These are phyloP conservation scores for Misgurnus mizolepis DNA, from an alignment of 2,113 vertebrate species.

Conservation along the genomic window DNA sequence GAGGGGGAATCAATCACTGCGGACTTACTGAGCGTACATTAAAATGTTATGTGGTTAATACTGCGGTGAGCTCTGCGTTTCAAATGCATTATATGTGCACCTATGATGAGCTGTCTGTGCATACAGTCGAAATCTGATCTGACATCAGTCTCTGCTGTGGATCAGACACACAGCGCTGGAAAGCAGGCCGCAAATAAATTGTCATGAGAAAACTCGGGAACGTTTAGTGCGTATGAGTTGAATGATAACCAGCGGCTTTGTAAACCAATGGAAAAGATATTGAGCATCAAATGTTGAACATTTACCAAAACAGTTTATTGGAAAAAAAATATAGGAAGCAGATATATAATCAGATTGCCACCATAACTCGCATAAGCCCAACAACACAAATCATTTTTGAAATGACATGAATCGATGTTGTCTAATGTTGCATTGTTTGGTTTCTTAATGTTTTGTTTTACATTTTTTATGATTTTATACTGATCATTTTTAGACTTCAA, in stretches of 20 bases:
- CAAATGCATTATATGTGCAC: slow-evolving; percentile 14
- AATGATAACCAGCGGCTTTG: slow-evolving; percentile 9
- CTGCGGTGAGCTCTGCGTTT: slow-evolving; percentile 1
- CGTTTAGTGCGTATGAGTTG: background rate
- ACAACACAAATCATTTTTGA: no score
- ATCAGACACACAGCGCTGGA: background rate
- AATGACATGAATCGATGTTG: no score
- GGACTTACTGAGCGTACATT: slow-evolving; percentile 52
- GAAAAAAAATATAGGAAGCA: no score
- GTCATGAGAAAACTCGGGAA: background rate
- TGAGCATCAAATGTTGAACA: no score
- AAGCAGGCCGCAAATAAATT: background rate
- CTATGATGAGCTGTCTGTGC: background rate
- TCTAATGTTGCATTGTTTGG: background rate
- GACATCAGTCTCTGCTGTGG: slow-evolving; percentile 25
- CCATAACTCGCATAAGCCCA: no score
- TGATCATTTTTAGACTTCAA: slow-evolving; percentile 32
- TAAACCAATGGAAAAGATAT: background rate
- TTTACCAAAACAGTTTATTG: no score
- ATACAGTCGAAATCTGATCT: background rate
- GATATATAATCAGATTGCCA: no score
- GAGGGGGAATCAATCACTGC: slow-evolving; percentile 56
- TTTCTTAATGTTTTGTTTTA: slow-evolving; percentile 14
- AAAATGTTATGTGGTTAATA: slow-evolving; percentile 55
- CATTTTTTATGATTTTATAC: slow-evolving; percentile 32